These are phyloP conservation scores for Trichogramma pretiosum DNA, from an alignment of 1,140 invertebrate species.

Conservation along the genomic window DNA sequence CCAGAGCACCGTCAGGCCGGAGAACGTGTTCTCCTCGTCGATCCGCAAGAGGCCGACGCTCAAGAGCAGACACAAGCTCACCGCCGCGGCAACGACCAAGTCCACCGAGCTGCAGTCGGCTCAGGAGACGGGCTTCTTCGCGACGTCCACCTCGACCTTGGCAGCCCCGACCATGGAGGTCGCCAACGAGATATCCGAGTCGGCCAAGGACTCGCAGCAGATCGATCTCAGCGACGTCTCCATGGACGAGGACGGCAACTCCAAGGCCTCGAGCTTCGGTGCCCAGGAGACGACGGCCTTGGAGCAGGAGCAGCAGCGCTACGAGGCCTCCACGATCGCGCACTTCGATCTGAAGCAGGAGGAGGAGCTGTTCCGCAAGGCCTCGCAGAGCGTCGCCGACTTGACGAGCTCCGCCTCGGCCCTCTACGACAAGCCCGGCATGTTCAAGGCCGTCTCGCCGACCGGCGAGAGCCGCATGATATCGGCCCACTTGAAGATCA, in stretches of 20 bases:
- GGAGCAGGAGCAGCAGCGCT: constrained; percentile 6
- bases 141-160: constrained; percentile 4
- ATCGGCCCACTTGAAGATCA: constrained; percentile 35
- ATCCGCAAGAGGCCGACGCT: constrained; percentile 27
- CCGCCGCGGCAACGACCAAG: not conserved
- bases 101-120: constrained; percentile 24
- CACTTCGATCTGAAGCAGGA: constrained; percentile 25
- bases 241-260: constrained; percentile 14
- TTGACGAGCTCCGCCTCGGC: constrained; percentile 46
- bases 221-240: constrained; percentile 12
- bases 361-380: constrained; percentile 38
- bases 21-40: constrained; percentile 32
- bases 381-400: constrained; percentile 44
- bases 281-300: not conserved
- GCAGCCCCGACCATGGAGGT: constrained; percentile 1
- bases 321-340: constrained; percentile 16
- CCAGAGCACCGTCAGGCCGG: constrained; percentile 25
- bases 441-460: constrained; percentile 41
- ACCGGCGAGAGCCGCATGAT: constrained; percentile 28
- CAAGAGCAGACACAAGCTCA: constrained; percentile 16
- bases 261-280: not conserved
- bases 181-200: constrained; percentile 10
- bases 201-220: not conserved
- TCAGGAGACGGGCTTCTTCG: constrained; percentile 16
- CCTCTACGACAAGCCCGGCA: constrained; percentile 40